Evolutionary conservation across 2,888 invertebrate species (phyloP), one percentile per base, ranked within the genome.

Genomic region (Clanis bilineata): DNA sequence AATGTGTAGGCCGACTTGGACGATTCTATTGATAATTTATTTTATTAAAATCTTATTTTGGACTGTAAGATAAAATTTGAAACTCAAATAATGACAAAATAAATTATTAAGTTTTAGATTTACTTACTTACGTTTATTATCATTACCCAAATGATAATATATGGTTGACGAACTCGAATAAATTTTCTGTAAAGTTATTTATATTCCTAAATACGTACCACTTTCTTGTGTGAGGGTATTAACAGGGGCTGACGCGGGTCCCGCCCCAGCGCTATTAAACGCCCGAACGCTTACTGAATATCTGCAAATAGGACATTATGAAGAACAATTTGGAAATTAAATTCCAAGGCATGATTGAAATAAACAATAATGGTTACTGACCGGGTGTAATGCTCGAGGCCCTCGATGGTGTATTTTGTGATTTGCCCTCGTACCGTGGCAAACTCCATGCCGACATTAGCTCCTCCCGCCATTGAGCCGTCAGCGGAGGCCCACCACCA

Each of bases 271-370:
- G 64, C 95, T 95, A 81, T 98, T 98, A 80, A 96, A 96, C 0
- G 97, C 97, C 78, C 96, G 94, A n/a, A 98, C 96, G 60, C 95
- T 95, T 39, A 98, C 94, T 68, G 96, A 95, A 88, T 98, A 98
- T 66, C 92, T 92, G 67, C 0, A 71, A 75, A 67, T 39, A 23
- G 36, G 28, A 44, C 25, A 47, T 38, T 32, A 56, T 36, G 10
- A 25, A 54, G 7, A 3, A 18, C 12, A 41, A 25, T 28, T 51
- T 41, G 25, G 21, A 41, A 36, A 23, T 28, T 41, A n/a, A 36
- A n/a, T 54, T 28, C 21, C 12, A 2, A 21, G 10, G 12, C 3
- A 28, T n/a, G 10, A 57, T 44, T 28, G 28, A 44, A 32, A 22
- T 57, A n/a, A 44, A 44, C 28, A 44, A 5, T 12, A 4, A 2